Evolutionary conservation across 1,140 invertebrate species (phyloP), one percentile per base, ranked within the genome.

Genomic region (Ridgeia piscesae): DNA sequence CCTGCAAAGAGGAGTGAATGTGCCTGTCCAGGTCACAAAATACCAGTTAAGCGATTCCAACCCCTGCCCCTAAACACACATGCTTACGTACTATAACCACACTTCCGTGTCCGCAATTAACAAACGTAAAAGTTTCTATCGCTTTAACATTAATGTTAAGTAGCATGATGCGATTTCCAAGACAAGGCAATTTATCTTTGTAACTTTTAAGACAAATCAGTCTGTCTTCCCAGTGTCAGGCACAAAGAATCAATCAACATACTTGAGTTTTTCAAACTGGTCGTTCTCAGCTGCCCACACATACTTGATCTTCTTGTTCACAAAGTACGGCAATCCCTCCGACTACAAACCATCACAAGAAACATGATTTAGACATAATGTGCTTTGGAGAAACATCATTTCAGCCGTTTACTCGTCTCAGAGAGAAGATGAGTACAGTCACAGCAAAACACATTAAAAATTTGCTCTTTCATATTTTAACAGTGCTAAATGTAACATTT

Each of bases 71-170:
- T n/a, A n/a, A n/a, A n/a, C n/a, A n/a, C n/a, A n/a, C n/a, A n/a
- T 89, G 89, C n/a, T 89, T 4, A 9, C 14, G n/a, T 89, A 6
- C 89, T 33, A 33, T 89, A 4, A 34, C n/a, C n/a, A 34, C 14
- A 6, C 89, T 89, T 6, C n/a, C 89, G 14, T 89, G n/a, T 89
- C n/a, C 17, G 11, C 2, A 90, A 96, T 96, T 95, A 98, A 98
- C 88, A 97, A 96, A 48, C 90, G 17, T 35, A 77, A 17, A 89
- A 35, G 35, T n/a, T 89, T 92, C 89, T 31, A 48, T 88, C 6
- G 58, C 33, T 14, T 50, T 33, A 6, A 35, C 0, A 33, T 11
- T 35, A 14, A 91, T 89, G 33, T 31, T 92, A 42, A 91, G 6
- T 35, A 6, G 90, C n/a, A 34, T 34, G n/a, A n/a, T 34, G 21